Percentiles rank a stretch among this genome's conserved stretches.
These are phyloP conservation scores for Murina feae DNA, from an alignment of 2,113 vertebrate species.

Conservation along the genomic window DNA sequence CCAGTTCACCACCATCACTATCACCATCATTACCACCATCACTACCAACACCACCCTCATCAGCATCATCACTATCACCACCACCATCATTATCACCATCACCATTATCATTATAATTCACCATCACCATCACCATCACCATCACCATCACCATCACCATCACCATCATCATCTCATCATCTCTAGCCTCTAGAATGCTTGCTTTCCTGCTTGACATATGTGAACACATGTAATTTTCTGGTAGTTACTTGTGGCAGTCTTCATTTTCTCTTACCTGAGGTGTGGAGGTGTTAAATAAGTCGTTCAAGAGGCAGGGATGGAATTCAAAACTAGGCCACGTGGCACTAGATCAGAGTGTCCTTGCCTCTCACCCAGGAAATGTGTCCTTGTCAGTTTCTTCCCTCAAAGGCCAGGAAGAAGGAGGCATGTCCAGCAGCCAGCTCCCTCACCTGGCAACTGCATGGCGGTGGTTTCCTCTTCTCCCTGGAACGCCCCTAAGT, in stretches of 20 bases:
- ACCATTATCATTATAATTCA: fast-evolving
- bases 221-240: background rate
- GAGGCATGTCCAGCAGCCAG: fast-evolving
- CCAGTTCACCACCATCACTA: fast-evolving
- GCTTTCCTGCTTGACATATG: background rate
- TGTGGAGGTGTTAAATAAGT: background rate
- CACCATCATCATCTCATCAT: background rate
- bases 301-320: background rate
- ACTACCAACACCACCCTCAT: fast-evolving
- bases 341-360: fast-evolving
- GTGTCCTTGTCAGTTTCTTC: background rate
- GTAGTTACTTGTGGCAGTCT: fast-evolving
- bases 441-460: background rate
- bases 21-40: fast-evolving
- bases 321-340: fast-evolving
- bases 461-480: fast-evolving
- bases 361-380: background rate
- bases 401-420: background rate
- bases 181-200: background rate
- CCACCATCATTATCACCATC: no score
- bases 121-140: background rate
- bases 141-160: no score
- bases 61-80: background rate
- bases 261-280: background rate
- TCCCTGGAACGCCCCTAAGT: background rate